phyloP scores from a whole-genome alignment of 2,113 vertebrate species.

The Guaruba guarouba region DNA sequence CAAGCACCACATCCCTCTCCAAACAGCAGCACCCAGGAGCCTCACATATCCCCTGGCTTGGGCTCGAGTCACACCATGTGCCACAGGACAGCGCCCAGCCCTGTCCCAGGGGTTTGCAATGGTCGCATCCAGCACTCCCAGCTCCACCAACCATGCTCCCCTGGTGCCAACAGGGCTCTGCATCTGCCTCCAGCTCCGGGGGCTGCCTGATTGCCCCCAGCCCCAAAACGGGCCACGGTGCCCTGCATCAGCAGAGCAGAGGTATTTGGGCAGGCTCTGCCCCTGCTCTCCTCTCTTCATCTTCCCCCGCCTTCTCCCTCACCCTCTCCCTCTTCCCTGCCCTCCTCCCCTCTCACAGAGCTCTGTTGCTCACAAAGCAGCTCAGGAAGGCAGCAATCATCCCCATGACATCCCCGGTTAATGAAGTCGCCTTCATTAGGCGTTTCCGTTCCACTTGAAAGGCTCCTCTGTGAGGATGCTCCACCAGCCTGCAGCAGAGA shows the following conservation, averaged over 20 bases:
- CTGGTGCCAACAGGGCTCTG: background rate
- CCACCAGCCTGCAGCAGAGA: background rate
- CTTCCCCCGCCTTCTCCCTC: background rate
- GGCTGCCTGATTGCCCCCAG: background rate
- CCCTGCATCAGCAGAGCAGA: background rate
- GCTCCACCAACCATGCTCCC: background rate
- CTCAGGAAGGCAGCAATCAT: constrained; percentile 63
- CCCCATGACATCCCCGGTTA: constrained; percentile 34
- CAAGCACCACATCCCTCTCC: background rate
- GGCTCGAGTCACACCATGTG: background rate
- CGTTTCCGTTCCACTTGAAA: constrained; percentile 48
- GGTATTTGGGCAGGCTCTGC: background rate
- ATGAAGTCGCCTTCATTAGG: constrained; percentile 53
- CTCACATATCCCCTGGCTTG: fast-evolving
- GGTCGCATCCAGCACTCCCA: background rate
- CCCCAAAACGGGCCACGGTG: background rate
- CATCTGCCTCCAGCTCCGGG: background rate
- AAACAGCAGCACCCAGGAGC: background rate
- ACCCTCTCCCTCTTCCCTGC: too few relatives aligned
- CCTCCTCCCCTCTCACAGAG: background rate
- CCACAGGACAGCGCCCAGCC: background rate
- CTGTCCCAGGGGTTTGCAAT: background rate
- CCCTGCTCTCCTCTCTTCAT: too few relatives aligned
- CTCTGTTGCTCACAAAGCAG: background rate
- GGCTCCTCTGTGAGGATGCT: constrained; percentile 29